Evolutionary conservation across 2,888 invertebrate species (phyloP).

Genomic region (Heliothis peltigera): DNA sequence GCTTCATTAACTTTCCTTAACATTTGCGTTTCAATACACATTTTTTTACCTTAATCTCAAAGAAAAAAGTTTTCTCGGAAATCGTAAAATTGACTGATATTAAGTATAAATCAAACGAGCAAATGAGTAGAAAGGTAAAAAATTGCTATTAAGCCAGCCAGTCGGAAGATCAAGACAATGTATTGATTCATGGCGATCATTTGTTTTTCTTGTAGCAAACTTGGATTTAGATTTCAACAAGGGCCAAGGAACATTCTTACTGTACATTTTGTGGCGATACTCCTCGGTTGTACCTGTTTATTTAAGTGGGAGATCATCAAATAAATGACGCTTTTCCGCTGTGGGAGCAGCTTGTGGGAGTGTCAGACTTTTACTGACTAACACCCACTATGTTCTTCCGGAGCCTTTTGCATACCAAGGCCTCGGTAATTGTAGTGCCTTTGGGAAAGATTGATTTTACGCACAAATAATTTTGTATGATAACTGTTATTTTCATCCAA

Average conservation of each 20-base stretch:
- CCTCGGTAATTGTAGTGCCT: no score
- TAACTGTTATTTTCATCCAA: no score
- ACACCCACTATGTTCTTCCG: no score
- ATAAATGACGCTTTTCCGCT: no score
- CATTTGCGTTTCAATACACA: constrained; percentile 37
- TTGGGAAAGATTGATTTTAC: no score
- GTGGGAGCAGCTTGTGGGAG: no score
- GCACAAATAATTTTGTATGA: no score
- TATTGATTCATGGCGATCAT: constrained; percentile 79
- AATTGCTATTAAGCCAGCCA: constrained; percentile 81
- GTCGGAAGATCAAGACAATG: constrained; percentile 81
- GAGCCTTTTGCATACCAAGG: no score
- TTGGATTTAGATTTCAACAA: constrained; percentile 7
- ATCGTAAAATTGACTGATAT: constrained; percentile 79
- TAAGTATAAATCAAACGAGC: constrained; percentile 80
- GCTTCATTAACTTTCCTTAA: constrained; percentile 61
- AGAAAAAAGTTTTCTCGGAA: constrained; percentile 58
- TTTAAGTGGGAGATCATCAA: no score
- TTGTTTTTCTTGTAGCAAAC: constrained; percentile 62
- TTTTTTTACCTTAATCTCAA: constrained; percentile 54
- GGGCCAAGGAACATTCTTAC: background rate
- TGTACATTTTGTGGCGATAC: background rate
- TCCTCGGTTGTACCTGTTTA: no score
- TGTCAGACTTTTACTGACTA: no score
- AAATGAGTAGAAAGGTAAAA: constrained; percentile 80